phyloP scores from a whole-genome alignment of 2,797 vertebrate genomes.

The Clarias laeviceps region DNA sequence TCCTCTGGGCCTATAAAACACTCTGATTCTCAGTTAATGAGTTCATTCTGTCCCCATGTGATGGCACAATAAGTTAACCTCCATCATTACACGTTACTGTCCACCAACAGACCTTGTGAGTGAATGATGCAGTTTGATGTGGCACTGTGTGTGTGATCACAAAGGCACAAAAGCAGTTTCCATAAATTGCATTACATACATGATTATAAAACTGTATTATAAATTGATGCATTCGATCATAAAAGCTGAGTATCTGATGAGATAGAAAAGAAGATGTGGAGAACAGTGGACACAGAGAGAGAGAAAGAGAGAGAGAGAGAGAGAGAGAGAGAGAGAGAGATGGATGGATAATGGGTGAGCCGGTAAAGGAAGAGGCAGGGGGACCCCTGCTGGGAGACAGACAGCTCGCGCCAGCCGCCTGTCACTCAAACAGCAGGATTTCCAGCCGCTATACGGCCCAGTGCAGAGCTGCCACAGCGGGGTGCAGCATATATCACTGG shows the following conservation, averaged over 20 bases:
- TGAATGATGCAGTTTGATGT: conserved; percentile 16
- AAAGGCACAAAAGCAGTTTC: background rate
- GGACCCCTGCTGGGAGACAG: conserved; percentile 75
- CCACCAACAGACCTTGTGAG: conserved; percentile 34
- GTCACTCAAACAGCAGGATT: conserved; percentile 82
- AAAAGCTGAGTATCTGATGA: conserved; percentile 27
- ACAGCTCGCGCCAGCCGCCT: conserved; percentile 70
- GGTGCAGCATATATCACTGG: conserved; percentile 80
- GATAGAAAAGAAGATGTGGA: conserved; percentile 11
- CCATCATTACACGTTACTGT: conserved; percentile 25
- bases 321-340: background rate
- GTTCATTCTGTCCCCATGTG: conserved; percentile 32
- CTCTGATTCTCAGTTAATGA: conserved; percentile 2
- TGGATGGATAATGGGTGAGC: conserved; percentile 52
- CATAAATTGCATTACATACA: conserved; percentile 10
- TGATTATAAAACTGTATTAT: conserved; percentile 1
- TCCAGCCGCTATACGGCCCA: conserved; percentile 71
- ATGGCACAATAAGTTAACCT: conserved; percentile 31
- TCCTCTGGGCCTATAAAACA: conserved; percentile 7
- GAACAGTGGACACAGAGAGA: background rate
- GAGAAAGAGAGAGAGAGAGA: no score
- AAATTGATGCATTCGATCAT: background rate
- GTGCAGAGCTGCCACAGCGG: conserved; percentile 71
- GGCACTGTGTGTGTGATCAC: background rate
- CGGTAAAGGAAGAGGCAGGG: conserved; percentile 63